These are phyloP conservation scores for Cerastis rubricosa DNA, from an alignment of 2,888 invertebrate genomes.

Conservation along the genomic window DNA sequence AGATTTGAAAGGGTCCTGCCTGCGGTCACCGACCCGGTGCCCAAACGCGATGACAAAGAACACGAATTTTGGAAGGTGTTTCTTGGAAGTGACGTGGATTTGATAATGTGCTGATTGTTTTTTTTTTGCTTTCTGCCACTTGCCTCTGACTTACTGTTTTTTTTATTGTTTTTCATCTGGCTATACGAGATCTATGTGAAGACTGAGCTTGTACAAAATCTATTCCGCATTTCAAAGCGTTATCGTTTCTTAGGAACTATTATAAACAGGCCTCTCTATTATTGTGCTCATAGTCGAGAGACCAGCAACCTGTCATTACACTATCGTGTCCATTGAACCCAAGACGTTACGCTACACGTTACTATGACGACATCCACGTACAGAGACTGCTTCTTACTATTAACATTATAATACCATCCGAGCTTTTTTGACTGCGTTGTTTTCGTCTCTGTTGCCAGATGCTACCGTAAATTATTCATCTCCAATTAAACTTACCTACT, in stretches of 20 bases:
- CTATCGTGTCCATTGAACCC: conserved; percentile 58
- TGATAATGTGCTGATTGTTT: background rate
- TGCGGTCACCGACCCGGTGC: conserved; percentile 42
- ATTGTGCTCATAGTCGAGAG: conserved; percentile 40
- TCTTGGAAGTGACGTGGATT: conserved; percentile 8
- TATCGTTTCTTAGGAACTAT: conserved; percentile 29
- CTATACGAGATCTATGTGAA: background rate
- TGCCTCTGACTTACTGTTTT: conserved; percentile 2
- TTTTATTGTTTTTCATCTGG: background rate
- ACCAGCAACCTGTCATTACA: conserved; percentile 56
- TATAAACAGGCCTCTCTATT: conserved; percentile 40
- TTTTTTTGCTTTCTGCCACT: background rate
- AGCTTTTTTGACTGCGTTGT: conserved; percentile 8
- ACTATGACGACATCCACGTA: conserved; percentile 27
- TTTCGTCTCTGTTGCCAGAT: background rate
- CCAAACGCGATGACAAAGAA: conserved; percentile 35
- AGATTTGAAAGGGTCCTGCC: conserved; percentile 36
- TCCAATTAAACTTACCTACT: conserved; percentile 35
- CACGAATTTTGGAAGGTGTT: conserved; percentile 7
- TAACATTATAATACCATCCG: conserved; percentile 4
- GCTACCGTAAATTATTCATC: conserved; percentile 15
- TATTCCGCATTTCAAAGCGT: conserved; percentile 3
- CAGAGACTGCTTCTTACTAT: background rate
- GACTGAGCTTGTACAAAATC: conserved; percentile 3
- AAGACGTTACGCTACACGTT: conserved; percentile 40